These are phyloP conservation scores for Xyliphius kryptos DNA, from an alignment of 2,113 vertebrate species.

Conservation along the genomic window DNA sequence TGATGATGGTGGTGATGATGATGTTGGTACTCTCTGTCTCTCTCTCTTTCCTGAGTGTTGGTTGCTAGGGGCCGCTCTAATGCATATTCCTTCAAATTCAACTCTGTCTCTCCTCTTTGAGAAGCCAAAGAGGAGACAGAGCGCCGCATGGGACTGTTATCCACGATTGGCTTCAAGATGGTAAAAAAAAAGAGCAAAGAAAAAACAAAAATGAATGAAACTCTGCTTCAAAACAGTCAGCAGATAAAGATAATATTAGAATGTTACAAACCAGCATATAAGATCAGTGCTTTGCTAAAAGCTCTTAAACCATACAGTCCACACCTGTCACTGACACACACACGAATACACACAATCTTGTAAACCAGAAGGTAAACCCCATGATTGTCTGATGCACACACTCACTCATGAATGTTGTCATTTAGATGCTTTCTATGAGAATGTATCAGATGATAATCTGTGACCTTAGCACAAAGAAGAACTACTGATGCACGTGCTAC, in stretches of 20 bases:
- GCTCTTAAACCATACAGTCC: too few relatives aligned
- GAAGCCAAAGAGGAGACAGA: conserved; percentile 85
- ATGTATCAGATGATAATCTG: too few relatives aligned
- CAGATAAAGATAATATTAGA: neutral
- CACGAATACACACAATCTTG: too few relatives aligned
- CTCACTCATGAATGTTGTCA: too few relatives aligned
- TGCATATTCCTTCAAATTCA: conserved; percentile 68
- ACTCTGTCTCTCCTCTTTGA: conserved; percentile 65
- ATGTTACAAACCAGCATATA: conserved; percentile 20
- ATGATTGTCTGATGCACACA: too few relatives aligned
- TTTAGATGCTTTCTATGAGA: too few relatives aligned
- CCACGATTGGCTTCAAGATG: conserved; percentile 71
- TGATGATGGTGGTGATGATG: conserved; percentile 52
- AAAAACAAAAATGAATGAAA: neutral
- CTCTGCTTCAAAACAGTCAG: conserved; percentile 7
- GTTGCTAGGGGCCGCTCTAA: conserved; percentile 58
- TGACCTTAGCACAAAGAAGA: too few relatives aligned
- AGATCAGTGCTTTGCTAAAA: conserved; percentile 25
- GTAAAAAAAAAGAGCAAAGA: conserved; percentile 9
- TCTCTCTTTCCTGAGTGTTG: conserved; percentile 61
- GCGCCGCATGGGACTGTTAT: conserved; percentile 86
- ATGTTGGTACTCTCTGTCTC: conserved; percentile 65
- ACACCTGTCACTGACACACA: conserved; percentile 9
- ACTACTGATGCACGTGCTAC: too few relatives aligned
- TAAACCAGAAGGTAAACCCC: too few relatives aligned